Conservation (phyloP, 2,113 vertebrate genomes). For the Poeciliopsis retropinna region DNA sequence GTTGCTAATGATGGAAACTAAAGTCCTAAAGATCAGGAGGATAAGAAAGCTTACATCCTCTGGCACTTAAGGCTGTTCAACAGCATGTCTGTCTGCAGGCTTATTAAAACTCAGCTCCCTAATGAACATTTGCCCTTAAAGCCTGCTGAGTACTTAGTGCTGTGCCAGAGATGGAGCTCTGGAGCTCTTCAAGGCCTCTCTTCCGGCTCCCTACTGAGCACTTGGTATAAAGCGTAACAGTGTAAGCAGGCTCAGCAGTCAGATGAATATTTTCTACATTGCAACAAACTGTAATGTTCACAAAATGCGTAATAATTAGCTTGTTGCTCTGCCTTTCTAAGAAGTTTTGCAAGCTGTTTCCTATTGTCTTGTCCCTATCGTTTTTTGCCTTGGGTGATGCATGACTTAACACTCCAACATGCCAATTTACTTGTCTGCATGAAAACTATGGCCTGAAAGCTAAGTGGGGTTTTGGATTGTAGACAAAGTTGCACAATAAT, state of each 20-base stretch:
- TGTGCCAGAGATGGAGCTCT: slow-evolving; percentile 65
- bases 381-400: slow-evolving; percentile 38
- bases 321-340: slow-evolving; percentile 22
- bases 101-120: slow-evolving; percentile 80
- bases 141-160: slow-evolving; percentile 73
- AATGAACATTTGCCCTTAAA: slow-evolving; percentile 76
- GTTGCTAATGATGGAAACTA: slow-evolving; percentile 52
- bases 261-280: slow-evolving; percentile 68
- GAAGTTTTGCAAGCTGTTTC: slow-evolving; percentile 26
- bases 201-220: slow-evolving; percentile 73
- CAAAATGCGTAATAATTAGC: slow-evolving; percentile 39
- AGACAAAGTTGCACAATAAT: slow-evolving; percentile 62
- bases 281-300: slow-evolving; percentile 70
- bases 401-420: slow-evolving; percentile 59
- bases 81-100: slow-evolving; percentile 77
- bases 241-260: slow-evolving; percentile 54
- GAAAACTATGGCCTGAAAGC: slow-evolving; percentile 33
- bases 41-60: slow-evolving; percentile 69
- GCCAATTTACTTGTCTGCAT: slow-evolving; percentile 35
- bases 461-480: slow-evolving; percentile 32
- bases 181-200: slow-evolving; percentile 67
- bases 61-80: slow-evolving; percentile 71
- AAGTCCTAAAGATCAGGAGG: slow-evolving; percentile 65
- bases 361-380: slow-evolving; percentile 39
- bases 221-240: slow-evolving; percentile 65